Evolutionary conservation across 2,113 vertebrate species (phyloP).

Genomic region (Hymenochirus boettgeri): DNA sequence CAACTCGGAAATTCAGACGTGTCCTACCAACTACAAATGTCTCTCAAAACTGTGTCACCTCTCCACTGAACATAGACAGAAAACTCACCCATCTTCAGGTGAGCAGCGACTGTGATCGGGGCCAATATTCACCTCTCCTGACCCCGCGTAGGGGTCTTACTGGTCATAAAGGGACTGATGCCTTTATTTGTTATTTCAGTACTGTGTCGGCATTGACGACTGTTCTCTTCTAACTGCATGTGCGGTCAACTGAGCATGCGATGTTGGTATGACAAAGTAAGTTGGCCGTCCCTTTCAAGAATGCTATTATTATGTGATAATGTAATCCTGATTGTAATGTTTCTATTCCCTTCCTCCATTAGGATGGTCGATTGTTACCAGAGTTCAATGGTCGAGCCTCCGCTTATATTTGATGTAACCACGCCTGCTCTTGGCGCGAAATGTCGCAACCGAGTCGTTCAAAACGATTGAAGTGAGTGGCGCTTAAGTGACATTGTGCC

Average conservation of each 20-base stretch:
- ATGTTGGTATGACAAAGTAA: conserved; percentile 94
- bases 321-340: background rate
- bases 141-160: background rate
- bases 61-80: conserved; percentile 83
- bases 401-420: conserved; percentile 91
- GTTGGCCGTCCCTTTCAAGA: too few relatives aligned
- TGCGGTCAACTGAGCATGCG: conserved; percentile 92
- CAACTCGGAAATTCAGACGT: conserved; percentile 80
- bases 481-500: too few relatives aligned
- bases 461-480: conserved; percentile 85
- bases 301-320: too few relatives aligned
- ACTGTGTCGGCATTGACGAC: conserved; percentile 90
- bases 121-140: too few relatives aligned
- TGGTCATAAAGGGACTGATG: background rate
- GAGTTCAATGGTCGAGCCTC: conserved; percentile 91
- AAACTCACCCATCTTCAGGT: conserved; percentile 97
- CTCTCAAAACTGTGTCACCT: conserved; percentile 92
- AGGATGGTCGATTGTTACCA: conserved; percentile 85
- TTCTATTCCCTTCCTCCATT: background rate
- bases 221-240: conserved; percentile 90
- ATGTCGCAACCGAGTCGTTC: conserved; percentile 90
- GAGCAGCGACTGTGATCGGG: conserved; percentile 10
- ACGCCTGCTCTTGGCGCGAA: conserved; percentile 92
- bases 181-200: conserved; percentile 60
- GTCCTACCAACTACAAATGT: conserved; percentile 91